Base-by-base conservation (phyloP, 2,113 vertebrate genomes). In the Forbesichthys agassizii region DNA sequence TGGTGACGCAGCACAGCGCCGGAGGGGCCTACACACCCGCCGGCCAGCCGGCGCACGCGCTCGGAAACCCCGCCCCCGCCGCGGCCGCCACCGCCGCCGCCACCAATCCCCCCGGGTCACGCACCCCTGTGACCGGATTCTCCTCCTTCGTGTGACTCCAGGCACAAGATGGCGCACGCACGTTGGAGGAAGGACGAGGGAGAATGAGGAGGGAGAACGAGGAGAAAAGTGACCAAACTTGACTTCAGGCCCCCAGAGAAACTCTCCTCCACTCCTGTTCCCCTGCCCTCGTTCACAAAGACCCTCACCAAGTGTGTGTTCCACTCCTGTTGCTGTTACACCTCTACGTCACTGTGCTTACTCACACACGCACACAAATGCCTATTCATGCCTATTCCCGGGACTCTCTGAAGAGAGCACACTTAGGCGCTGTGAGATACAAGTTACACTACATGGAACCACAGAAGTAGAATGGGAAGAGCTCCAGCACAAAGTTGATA, bases 51-150 rank as follows among this genome's bases (percentile, higher is more conserved):
- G 92, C 94, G 0, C 88, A 78, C 74, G 83, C 88, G 0, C 90
- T 88, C 52, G 75, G 79, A 81, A 88, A 86, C 80, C 83, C 88
- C 64, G 82, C 27, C 27, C 27, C 27, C 27, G 27, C 27, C 1
- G 27, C 27, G 0, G 27, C 27, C 27, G 27, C 70, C 86, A 75
- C 84, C 72, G 27, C 27, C 2, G 27, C 2, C 27, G 27, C 70
- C 86, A 75, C 84, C 72, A 91, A 91, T 79, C 88, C 88, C 0
- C 92, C 95, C 0, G 92, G 96, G 82, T 93, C 95, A 49, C 93
- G 96, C 85, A 94, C 97, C 73, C 96, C 96, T 8, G 94, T 98
- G 82, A 97, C 96, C 12, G 96, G 97, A 49, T 99, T 99, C 91
- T 98, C 96, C 47, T 99, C 97, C 12, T 98, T 99, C 3, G 97